Conservation (phyloP, 2,888 invertebrate genomes). For the Tenthredo mesomela region DNA sequence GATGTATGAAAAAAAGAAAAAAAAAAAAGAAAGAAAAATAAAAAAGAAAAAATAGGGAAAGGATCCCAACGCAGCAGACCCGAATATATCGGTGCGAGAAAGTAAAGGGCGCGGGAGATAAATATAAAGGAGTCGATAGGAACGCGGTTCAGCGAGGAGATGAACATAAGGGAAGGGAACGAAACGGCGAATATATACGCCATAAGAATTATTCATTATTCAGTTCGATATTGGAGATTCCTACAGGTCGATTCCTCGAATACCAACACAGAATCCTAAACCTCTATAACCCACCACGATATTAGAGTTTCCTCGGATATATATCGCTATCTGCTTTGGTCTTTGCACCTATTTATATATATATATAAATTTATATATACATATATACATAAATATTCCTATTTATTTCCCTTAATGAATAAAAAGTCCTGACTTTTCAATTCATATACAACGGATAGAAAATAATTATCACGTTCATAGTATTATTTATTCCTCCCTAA, state of each 20-base stretch:
- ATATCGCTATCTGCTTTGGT: background rate
- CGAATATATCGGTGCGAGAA: background rate
- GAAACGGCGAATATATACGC: constrained; percentile 34
- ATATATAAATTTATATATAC: background rate
- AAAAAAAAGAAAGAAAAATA: background rate
- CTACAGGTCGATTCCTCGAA: constrained; percentile 45
- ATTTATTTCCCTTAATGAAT: background rate
- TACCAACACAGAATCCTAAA: constrained; percentile 15
- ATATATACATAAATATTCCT: background rate
- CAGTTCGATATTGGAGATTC: constrained; percentile 51
- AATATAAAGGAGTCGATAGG: constrained; percentile 6
- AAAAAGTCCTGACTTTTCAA: background rate
- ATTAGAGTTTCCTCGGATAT: background rate
- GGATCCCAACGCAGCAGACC: background rate
- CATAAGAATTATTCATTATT: constrained; percentile 52
- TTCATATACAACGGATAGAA: background rate
- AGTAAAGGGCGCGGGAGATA: background rate
- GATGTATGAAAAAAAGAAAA: background rate
- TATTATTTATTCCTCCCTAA: background rate
- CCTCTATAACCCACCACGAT: constrained; percentile 15
- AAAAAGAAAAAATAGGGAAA: background rate
- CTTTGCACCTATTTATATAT: background rate
- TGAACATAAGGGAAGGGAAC: background rate
- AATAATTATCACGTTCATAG: background rate
- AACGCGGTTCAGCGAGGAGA: background rate